Evolutionary conservation across 2,888 invertebrate genomes (phyloP).

Genomic region (Dysmachus trigonus): DNA sequence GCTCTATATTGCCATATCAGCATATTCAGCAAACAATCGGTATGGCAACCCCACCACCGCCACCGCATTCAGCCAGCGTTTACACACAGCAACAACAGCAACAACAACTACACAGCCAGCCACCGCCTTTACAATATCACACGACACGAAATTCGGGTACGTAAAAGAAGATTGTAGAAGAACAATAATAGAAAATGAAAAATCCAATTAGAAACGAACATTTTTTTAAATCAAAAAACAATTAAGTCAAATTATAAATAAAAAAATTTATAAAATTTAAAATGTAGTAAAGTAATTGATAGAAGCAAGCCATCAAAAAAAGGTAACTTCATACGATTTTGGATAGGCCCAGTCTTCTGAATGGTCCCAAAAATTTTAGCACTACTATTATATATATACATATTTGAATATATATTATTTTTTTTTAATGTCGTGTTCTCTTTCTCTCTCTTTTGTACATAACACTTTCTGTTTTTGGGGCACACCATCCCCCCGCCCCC

Average conservation of each 20-base stretch:
- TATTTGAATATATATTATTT: not conserved
- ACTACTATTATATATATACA: too few species aligned
- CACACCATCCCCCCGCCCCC: not conserved
- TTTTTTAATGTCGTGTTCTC: not conserved
- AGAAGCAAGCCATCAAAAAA: not conserved
- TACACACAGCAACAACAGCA: constrained; percentile 10
- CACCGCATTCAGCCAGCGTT: constrained; percentile 6
- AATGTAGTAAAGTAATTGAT: not conserved
- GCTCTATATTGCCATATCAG: not conserved
- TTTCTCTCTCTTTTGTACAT: not conserved
- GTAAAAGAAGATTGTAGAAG: constrained; percentile 23
- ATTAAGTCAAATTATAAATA: too few species aligned
- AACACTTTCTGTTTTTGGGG: not conserved
- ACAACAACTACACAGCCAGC: not conserved
- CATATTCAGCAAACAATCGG: constrained; percentile 11
- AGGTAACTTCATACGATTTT: not conserved
- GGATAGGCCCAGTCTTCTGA: not conserved
- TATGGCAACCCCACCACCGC: constrained; percentile 1
- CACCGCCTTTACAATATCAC: constrained; percentile 34
- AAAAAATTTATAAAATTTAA: not conserved
- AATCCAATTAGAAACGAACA: too few species aligned
- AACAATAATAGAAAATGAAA: not conserved
- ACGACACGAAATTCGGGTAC: constrained; percentile 39
- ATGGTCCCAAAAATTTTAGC: not conserved
- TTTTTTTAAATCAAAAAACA: too few species aligned